phyloP scores from a whole-genome alignment of 1,140 invertebrate species.

The Caenorhabditis latens region DNA sequence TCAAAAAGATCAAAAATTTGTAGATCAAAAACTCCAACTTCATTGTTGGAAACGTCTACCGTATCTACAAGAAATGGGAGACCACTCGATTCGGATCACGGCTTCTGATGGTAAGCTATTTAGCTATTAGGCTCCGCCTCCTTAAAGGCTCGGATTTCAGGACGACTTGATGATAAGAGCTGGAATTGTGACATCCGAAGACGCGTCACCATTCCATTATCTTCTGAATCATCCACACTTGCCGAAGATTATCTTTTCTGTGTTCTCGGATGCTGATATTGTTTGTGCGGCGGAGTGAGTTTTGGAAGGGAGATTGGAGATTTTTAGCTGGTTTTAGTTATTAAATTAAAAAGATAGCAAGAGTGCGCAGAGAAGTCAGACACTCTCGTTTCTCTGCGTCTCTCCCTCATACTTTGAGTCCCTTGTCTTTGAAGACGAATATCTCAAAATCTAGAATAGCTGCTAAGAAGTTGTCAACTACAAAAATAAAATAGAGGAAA shows the following conservation, averaged over 20 bases:
- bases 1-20: background rate
- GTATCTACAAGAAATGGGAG: slow-evolving; percentile 41
- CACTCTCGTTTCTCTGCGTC: too few relatives aligned
- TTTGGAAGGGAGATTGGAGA: too few relatives aligned
- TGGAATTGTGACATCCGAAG: background rate
- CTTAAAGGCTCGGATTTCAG: background rate
- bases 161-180: slow-evolving; percentile 2
- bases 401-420: too few relatives aligned
- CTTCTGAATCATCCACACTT: slow-evolving; percentile 33
- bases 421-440: too few relatives aligned
- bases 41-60: background rate
- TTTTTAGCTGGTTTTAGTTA: too few relatives aligned
- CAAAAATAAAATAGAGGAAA: too few relatives aligned
- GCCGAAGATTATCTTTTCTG: background rate
- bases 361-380: too few relatives aligned
- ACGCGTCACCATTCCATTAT: slow-evolving; percentile 18
- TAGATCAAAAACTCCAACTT: slow-evolving; percentile 37
- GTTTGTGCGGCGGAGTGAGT: slow-evolving; percentile 32
- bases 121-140: too few relatives aligned
- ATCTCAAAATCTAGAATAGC: too few relatives aligned
- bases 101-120: background rate
- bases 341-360: too few relatives aligned
- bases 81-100: slow-evolving; percentile 10
- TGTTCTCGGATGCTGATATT: slow-evolving; percentile 38
- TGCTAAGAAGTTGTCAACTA: too few relatives aligned